Evolutionary conservation across 2,113 vertebrate genomes (phyloP).

Genomic region (Brachypteracias leptosomus): DNA sequence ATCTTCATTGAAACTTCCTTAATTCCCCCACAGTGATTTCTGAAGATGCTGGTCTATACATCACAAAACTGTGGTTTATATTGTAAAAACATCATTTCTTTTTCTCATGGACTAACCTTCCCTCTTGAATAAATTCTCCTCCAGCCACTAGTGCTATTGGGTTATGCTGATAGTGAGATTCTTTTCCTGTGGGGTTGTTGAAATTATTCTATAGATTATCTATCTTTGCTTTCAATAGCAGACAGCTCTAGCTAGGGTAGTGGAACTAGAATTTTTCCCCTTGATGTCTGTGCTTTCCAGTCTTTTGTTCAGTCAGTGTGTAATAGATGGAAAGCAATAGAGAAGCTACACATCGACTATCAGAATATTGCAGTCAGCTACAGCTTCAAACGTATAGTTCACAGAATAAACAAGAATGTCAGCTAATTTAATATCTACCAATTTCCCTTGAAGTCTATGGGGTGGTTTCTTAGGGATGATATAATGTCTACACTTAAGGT

Average conservation of each 20-base stretch:
- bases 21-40: neutral
- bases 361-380: neutral
- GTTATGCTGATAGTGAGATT: neutral
- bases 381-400: neutral
- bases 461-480: neutral
- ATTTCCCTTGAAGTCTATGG: neutral
- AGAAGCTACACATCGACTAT: neutral
- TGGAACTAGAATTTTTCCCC: neutral
- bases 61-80: neutral
- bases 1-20: neutral
- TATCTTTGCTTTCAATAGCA: neutral
- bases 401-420: neutral
- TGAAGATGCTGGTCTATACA: neutral
- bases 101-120: neutral
- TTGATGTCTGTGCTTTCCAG: neutral
- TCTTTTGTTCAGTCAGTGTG: neutral
- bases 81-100: neutral
- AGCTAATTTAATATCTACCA: neutral
- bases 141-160: neutral
- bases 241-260: neutral
- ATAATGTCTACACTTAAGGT: neutral
- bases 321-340: neutral
- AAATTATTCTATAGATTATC: slow-evolving; percentile 42
- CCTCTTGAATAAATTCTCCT: neutral
- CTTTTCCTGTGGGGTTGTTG: neutral